Conservation (phyloP, 2,797 vertebrate species). For the Sylvia borin region DNA sequence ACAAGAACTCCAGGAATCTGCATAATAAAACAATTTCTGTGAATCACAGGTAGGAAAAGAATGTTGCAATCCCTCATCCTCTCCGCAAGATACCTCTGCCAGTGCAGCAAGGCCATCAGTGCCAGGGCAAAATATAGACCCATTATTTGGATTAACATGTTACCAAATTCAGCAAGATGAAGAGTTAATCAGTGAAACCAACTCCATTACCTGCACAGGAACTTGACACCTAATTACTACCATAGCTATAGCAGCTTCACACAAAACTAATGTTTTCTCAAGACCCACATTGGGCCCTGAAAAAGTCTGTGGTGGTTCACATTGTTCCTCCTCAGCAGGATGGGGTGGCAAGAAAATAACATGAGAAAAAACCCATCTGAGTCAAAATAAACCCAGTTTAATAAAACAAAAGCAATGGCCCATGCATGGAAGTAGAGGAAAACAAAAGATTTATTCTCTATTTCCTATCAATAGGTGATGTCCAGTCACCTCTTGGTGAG, state of each 20-base stretch:
- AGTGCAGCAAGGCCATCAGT: no score
- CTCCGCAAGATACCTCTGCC: neutral
- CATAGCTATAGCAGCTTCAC: neutral
- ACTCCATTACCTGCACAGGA: neutral
- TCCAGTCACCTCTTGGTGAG: neutral
- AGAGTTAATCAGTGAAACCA: neutral
- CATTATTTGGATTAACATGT: neutral
- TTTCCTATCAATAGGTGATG: neutral
- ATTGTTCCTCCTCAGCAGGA: neutral
- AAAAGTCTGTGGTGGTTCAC: neutral
- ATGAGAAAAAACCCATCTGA: neutral
- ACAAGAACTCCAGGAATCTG: neutral
- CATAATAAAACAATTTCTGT: neutral
- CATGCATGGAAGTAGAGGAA: neutral
- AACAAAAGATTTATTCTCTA: neutral
- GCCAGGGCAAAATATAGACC: neutral
- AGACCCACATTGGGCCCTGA: neutral
- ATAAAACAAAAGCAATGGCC: neutral
- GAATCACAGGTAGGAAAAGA: neutral
- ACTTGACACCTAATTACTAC: neutral
- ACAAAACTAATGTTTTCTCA: neutral
- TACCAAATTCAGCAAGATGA: neutral
- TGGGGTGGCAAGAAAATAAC: fast-evolving
- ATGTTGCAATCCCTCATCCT: neutral
- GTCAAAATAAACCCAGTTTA: neutral